Evolutionary conservation across 1,140 invertebrate genomes (phyloP), one percentile per base, ranked within the genome.

Genomic region (Pseudoatta argentina): DNA sequence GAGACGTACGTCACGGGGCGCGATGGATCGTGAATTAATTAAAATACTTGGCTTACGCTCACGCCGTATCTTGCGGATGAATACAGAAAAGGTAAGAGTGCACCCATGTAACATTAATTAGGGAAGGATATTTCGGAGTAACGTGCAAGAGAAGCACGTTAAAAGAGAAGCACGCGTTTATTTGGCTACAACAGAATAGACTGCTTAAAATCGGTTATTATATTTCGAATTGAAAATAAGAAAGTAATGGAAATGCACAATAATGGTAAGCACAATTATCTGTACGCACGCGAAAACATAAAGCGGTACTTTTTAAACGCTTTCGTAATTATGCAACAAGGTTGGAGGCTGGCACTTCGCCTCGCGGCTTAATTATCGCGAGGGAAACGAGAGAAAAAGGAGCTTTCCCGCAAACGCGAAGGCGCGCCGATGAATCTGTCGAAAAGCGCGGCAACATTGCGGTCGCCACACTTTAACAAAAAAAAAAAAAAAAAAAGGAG

Each of bases 1-100:
- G 57, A 83, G 39, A 75, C 39, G 79, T 48, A 55, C 66, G 27
- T 72, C 66, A 71, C 63, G n/a, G 7, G 24, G 6, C 27, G 53
- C 67, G 55, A 59, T 59, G 79, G 55, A 63, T 83, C 39, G 79
- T 57, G 69, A 83, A 83, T 63, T 75, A 75, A 83, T 83, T 73
- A 75, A 83, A 73, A 83, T 61, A 48, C 24, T 57, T 64, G 48
- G 7, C 30, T 67, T n/a, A 48, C 61, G 12, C 73, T 14, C 73
- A 7, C 34, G 3, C 18, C 5, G 34, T 27, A n/a, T 57, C 48
- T 67, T 8, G 21, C 10, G 64, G 16, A 55, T 79, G 71, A 69
- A 39, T 55, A 12, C 14, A n/a, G 57, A 44, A 63, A 63, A 61
- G 39, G 72, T 34, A 59, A n/a, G 14, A n/a, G 14, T 18, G 57